These are phyloP conservation scores for Horisme vitalbata DNA, from an alignment of 2,888 invertebrate species.

Conservation along the genomic window DNA sequence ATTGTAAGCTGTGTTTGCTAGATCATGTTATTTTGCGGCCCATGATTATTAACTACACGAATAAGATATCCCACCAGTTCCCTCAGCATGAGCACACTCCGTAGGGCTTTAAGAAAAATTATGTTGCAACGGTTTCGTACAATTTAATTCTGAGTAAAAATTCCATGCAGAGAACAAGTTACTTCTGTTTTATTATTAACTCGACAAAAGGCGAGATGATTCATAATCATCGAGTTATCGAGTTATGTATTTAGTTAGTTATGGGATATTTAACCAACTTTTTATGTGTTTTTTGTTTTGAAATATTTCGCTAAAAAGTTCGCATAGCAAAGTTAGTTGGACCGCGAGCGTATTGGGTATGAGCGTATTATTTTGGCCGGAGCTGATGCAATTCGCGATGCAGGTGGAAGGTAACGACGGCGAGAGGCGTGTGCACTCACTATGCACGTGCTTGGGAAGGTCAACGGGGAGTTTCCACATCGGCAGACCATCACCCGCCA, in stretches of 20 bases:
- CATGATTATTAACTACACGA: too few species aligned
- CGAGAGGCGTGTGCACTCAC: conserved; percentile 47
- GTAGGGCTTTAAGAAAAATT: neutral
- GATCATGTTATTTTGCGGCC: too few species aligned
- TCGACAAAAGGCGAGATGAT: too few species aligned
- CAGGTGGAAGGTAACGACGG: conserved; percentile 41
- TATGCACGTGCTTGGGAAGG: conserved; percentile 50
- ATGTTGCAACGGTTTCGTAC: conserved; percentile 3
- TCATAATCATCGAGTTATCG: neutral
- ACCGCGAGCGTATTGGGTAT: conserved; percentile 43
- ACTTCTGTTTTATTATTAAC: too few species aligned
- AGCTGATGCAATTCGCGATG: conserved; percentile 61
- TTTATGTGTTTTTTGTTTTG: conserved; percentile 7
- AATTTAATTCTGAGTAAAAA: conserved; percentile 13
- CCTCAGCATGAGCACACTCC: neutral
- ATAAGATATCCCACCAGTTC: too few species aligned
- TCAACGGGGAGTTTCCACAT: conserved; percentile 58
- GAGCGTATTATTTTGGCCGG: conserved; percentile 42
- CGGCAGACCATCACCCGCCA: conserved; percentile 32
- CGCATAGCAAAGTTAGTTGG: conserved; percentile 46
- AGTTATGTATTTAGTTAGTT: neutral
- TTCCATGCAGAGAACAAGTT: neutral
- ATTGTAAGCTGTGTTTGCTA: too few species aligned
- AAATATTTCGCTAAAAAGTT: conserved; percentile 44
- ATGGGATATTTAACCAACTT: neutral